These are phyloP conservation scores for Sipha maydis DNA, from an alignment of 2,888 invertebrate genomes.

Conservation along the genomic window DNA sequence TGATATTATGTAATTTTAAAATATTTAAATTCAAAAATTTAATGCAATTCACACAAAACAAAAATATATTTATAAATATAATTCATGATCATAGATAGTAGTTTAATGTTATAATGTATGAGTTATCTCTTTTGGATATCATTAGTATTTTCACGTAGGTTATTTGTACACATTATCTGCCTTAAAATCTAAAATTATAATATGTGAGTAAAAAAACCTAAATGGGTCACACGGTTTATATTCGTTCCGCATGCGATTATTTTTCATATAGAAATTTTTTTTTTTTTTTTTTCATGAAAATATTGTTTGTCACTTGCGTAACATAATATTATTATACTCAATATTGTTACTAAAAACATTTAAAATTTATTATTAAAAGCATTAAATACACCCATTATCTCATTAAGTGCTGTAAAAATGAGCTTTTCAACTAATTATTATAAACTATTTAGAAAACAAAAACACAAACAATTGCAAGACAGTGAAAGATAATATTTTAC, in stretches of 20 bases:
- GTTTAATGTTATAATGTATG: not conserved
- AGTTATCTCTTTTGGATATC: not conserved
- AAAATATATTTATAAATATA: too few relatives aligned
- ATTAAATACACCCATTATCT: not conserved
- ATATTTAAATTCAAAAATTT: too few relatives aligned
- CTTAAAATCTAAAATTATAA: not conserved
- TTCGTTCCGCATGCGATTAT: constrained; percentile 15
- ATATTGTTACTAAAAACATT: not conserved
- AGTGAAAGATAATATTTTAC: too few relatives aligned
- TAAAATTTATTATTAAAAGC: not conserved
- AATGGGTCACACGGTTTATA: not conserved
- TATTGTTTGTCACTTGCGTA: not conserved
- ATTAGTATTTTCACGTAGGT: not conserved
- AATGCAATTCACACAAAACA: too few relatives aligned
- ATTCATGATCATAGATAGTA: too few relatives aligned
- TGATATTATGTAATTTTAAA: too few relatives aligned
- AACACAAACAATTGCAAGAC: too few relatives aligned
- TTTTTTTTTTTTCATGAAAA: too few relatives aligned
- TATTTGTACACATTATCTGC: not conserved
- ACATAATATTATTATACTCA: not conserved
- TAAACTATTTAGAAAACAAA: too few relatives aligned
- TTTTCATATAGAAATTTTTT: not conserved
- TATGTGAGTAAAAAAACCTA: not conserved
- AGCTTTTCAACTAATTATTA: too few relatives aligned
- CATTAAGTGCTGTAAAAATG: too few relatives aligned